These are phyloP conservation scores for Eolophus roseicapilla DNA, from an alignment of 2,113 vertebrate species.

Conservation along the genomic window DNA sequence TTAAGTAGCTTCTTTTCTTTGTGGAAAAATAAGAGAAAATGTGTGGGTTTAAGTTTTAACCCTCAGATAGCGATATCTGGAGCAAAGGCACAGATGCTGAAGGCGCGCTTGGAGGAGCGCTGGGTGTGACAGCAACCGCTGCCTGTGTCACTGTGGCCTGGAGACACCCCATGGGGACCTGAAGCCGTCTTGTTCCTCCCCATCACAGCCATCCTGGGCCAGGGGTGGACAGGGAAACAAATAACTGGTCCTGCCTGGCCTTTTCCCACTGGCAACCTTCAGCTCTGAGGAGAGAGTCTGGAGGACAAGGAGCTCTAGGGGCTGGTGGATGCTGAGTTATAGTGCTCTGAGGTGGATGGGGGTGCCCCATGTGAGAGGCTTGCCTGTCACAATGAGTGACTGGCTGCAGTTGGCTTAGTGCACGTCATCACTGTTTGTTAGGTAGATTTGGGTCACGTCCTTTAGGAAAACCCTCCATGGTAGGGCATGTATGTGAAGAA, in stretches of 20 bases:
- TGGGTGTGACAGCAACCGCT: background rate
- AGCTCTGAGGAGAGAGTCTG: background rate
- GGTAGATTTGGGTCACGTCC: background rate
- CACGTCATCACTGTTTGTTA: background rate
- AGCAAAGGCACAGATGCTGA: background rate
- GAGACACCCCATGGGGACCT: rapidly evolving
- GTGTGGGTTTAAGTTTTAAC: background rate
- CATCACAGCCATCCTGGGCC: rapidly evolving
- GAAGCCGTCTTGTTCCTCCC: background rate
- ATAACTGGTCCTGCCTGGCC: background rate
- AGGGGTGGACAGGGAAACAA: background rate
- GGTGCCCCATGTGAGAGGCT: rapidly evolving
- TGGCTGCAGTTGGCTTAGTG: background rate
- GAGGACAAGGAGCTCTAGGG: background rate
- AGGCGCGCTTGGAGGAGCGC: background rate
- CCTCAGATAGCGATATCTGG: background rate
- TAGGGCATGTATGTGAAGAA: rapidly evolving
- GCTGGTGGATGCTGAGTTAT: background rate
- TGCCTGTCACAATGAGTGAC: no score
- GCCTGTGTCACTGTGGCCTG: rapidly evolving
- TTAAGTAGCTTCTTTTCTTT: background rate
- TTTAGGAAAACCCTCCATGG: background rate
- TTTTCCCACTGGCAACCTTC: background rate
- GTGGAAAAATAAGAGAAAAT: background rate
- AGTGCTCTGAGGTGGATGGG: background rate